These are phyloP conservation scores for Papilio xuthus DNA, from an alignment of 1,140 invertebrate species.

Conservation along the genomic window DNA sequence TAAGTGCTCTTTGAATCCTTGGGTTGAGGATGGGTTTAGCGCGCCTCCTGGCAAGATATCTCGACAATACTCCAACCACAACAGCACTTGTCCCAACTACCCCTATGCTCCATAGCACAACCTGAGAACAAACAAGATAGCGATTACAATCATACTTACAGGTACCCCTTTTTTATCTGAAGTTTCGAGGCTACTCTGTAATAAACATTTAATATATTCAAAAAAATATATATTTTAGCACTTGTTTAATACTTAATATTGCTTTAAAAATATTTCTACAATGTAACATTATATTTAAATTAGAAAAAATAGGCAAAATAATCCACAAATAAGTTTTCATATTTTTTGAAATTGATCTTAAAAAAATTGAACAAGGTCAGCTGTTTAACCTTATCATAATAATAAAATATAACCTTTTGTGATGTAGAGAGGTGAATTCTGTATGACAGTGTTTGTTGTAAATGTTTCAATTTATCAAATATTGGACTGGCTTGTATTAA, in stretches of 20 bases:
- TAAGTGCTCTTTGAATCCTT: slow-evolving; percentile 79
- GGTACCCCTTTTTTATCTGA: background rate
- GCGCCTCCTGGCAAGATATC: slow-evolving; percentile 83
- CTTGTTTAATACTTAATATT: background rate
- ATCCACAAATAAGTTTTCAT: background rate
- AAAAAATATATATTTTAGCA: background rate
- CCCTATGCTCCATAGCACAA: slow-evolving; percentile 79
- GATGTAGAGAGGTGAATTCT: slow-evolving; percentile 73
- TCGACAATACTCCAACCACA: slow-evolving; percentile 83
- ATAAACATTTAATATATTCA: background rate
- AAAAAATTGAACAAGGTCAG: slow-evolving; percentile 2
- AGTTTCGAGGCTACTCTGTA: background rate
- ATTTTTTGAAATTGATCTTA: background rate
- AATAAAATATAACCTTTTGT: slow-evolving; percentile 67
- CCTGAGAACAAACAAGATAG: slow-evolving; percentile 55
- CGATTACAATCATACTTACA: background rate
- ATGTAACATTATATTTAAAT: background rate
- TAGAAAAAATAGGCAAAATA: slow-evolving; percentile 15
- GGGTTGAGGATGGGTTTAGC: slow-evolving; percentile 79
- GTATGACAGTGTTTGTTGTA: slow-evolving; percentile 68
- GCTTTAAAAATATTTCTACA: background rate
- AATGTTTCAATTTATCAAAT: slow-evolving; percentile 72
- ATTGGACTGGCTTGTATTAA: slow-evolving; percentile 70
- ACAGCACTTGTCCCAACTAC: slow-evolving; percentile 82
- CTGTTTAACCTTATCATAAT: slow-evolving; percentile 16